Percentiles rank a stretch among this genome's conserved stretches.
Conservation (phyloP, 2,797 vertebrate genomes). For the Trematomus bernacchii region DNA sequence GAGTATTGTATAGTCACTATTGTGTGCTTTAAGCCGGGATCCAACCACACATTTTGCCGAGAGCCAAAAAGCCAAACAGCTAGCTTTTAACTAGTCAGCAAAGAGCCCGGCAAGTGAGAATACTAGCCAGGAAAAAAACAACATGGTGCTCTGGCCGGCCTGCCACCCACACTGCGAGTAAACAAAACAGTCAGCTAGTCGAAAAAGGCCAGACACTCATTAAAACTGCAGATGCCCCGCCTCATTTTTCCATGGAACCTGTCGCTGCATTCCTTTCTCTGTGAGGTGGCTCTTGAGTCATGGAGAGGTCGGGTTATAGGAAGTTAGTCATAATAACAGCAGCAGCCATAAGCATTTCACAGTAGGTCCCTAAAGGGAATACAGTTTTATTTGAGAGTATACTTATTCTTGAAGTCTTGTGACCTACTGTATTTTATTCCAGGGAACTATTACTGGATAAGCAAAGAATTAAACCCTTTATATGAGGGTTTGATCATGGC, state of each 20-base stretch:
- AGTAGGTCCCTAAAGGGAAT: constrained; percentile 27
- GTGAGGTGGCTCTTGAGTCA: constrained; percentile 75
- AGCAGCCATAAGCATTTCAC: constrained; percentile 48
- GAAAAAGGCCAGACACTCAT: constrained; percentile 53
- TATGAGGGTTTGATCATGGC: background rate
- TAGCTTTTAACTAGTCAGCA: constrained; percentile 16
- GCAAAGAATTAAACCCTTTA: background rate
- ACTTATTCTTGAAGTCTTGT: constrained; percentile 25
- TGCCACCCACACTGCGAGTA: constrained; percentile 60
- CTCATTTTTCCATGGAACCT: constrained; percentile 77
- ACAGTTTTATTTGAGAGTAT: constrained; percentile 21
- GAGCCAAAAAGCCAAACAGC: constrained; percentile 18
- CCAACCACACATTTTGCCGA: constrained; percentile 7
- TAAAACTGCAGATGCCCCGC: constrained; percentile 62
- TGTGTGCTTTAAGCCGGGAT: constrained; percentile 6
- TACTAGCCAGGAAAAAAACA: constrained; percentile 30
- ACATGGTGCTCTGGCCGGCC: constrained; percentile 33
- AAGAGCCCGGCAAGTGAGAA: constrained; percentile 25
- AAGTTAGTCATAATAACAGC: constrained; percentile 74
- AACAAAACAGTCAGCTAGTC: constrained; percentile 40
- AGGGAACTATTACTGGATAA: constrained; percentile 20
- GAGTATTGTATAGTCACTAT: background rate
- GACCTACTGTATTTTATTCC: constrained; percentile 12
- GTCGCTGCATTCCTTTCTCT: constrained; percentile 73
- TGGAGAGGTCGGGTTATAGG: constrained; percentile 58